Evolutionary conservation across 2,888 invertebrate species (phyloP).

Genomic region (Psylliodes chrysocephalus): DNA sequence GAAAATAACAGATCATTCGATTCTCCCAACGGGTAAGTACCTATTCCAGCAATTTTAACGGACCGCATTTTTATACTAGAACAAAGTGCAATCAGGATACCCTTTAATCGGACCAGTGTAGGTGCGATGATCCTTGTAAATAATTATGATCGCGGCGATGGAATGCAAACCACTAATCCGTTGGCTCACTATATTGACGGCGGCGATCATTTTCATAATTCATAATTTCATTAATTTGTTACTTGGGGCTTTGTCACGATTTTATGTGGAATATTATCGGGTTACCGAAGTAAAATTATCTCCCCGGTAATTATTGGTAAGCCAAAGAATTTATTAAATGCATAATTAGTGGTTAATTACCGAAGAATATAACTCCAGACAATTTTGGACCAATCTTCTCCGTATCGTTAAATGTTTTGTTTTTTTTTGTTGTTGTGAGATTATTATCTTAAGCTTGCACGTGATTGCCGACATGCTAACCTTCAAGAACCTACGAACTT

Average conservation of each 20-base stretch:
- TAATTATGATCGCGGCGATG: conserved; percentile 42
- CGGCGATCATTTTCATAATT: conserved; percentile 67
- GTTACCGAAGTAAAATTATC: conserved; percentile 63
- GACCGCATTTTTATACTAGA: conserved; percentile 39
- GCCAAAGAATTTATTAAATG: conserved; percentile 63
- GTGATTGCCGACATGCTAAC: conserved; percentile 26
- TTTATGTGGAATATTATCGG: conserved; percentile 66
- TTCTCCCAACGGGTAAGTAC: conserved; percentile 40
- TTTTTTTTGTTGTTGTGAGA: conserved; percentile 30
- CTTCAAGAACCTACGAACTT: conserved; percentile 21
- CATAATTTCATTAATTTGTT: conserved; percentile 68
- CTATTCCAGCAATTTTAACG: conserved; percentile 42
- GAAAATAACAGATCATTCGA: conserved; percentile 36
- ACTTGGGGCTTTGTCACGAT: conserved; percentile 67
- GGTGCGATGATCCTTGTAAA: conserved; percentile 45
- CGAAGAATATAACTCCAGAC: conserved; percentile 45
- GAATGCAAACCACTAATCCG: conserved; percentile 36
- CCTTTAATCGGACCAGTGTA: conserved; percentile 48
- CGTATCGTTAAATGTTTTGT: conserved; percentile 33
- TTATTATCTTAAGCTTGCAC: conserved; percentile 29
- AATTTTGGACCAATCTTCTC: conserved; percentile 41
- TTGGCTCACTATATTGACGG: conserved; percentile 59
- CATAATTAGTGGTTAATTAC: conserved; percentile 65
- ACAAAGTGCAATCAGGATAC: conserved; percentile 47
- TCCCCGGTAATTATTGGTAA: conserved; percentile 63